These are phyloP conservation scores for Ennomos fuscantarius DNA, from an alignment of 2,888 invertebrate genomes.

Conservation along the genomic window DNA sequence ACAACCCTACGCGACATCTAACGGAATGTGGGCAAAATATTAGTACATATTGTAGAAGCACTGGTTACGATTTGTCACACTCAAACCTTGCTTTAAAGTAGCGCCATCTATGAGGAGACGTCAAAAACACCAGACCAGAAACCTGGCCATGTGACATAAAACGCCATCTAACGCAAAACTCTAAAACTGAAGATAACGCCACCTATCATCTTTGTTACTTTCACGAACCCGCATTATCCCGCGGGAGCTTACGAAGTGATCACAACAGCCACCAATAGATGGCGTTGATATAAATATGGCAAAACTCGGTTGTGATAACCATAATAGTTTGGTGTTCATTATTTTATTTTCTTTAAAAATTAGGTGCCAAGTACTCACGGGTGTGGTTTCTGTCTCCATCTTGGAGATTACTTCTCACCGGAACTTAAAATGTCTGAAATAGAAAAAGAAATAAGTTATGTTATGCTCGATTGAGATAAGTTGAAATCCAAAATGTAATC, in stretches of 20 bases:
- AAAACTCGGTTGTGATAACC: constrained; percentile 60
- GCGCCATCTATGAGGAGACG: constrained; percentile 15
- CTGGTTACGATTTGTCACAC: not conserved
- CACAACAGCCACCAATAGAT: constrained; percentile 53
- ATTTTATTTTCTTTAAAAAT: constrained; percentile 30
- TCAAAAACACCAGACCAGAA: not conserved
- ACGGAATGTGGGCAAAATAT: constrained; percentile 43
- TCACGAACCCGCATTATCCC: constrained; percentile 34
- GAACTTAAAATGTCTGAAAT: constrained; percentile 69
- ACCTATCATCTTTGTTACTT: not conserved
- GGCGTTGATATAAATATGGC: constrained; percentile 53
- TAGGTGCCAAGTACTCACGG: constrained; percentile 68
- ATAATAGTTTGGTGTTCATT: constrained; percentile 11
- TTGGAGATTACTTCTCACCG: constrained; percentile 51
- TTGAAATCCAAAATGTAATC: constrained; percentile 15
- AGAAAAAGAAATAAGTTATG: constrained; percentile 36
- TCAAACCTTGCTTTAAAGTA: not conserved
- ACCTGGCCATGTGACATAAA: not conserved
- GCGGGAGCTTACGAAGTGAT: constrained; percentile 41
- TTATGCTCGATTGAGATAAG: too few species aligned
- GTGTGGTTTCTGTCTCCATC: constrained; percentile 72
- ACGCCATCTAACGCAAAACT: constrained; percentile 35
- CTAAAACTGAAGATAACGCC: constrained; percentile 10
- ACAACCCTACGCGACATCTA: constrained; percentile 48
- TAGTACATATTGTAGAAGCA: not conserved